A percentile compares a stretch with the other conserved stretches of the same genome.
Evolutionary conservation across 2,888 invertebrate genomes (phyloP).

Genomic region (Carpatolechia fugitivella): DNA sequence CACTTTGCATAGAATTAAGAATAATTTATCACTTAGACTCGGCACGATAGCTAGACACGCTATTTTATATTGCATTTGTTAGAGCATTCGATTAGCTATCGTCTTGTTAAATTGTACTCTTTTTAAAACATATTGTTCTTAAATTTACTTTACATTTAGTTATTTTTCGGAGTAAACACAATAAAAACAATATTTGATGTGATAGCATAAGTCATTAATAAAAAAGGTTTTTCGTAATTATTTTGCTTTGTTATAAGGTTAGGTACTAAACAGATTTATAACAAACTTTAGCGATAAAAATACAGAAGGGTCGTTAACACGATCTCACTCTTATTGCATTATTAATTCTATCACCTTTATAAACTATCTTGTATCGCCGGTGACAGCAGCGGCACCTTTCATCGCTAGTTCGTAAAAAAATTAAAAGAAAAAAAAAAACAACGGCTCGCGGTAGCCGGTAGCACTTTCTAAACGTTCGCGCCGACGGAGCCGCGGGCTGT

Average conservation of each 20-base stretch:
- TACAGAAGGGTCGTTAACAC: no score
- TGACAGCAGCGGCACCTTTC: slow-evolving; percentile 53
- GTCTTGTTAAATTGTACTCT: neutral
- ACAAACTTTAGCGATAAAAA: no score
- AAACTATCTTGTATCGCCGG: slow-evolving; percentile 17
- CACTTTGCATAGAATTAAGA: neutral
- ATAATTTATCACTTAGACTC: neutral
- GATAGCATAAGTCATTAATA: no score
- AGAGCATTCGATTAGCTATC: neutral
- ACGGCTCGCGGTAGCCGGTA: slow-evolving; percentile 36
- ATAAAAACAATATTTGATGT: no score
- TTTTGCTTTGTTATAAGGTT: no score
- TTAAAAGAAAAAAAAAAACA: slow-evolving; percentile 47
- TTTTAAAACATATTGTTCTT: neutral
- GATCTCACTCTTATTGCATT: no score
- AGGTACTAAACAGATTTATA: no score
- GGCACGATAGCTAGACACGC: neutral
- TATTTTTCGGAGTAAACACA: no score
- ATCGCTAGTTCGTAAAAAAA: slow-evolving; percentile 39
- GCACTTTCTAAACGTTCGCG: slow-evolving; percentile 57
- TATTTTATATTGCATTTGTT: no score
- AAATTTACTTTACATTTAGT: no score
- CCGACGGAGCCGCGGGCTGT: neutral
- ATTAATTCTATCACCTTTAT: neutral
- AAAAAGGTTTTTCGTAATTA: no score